These are phyloP conservation scores for Todus mexicanus DNA, from an alignment of 2,797 vertebrate genomes.

Conservation along the genomic window DNA sequence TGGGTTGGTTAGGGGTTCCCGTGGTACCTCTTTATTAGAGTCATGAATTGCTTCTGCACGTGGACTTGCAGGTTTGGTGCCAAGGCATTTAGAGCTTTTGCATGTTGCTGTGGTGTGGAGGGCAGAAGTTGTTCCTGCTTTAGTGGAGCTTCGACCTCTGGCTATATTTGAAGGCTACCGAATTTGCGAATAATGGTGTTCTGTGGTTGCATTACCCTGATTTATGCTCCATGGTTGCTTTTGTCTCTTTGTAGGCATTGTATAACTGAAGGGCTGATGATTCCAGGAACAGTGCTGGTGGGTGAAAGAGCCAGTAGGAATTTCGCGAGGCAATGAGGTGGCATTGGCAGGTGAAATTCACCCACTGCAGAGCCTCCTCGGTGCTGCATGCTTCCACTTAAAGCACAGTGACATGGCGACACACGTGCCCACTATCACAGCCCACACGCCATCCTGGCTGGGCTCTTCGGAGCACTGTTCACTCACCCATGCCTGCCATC, in stretches of 20 bases:
- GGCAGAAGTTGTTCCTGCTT: not conserved
- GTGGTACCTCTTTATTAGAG: too few relatives aligned
- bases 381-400: not conserved
- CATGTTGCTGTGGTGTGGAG: not conserved
- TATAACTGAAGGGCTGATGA: not conserved
- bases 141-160: not conserved
- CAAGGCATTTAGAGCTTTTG: not conserved
- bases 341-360: constrained; percentile 30
- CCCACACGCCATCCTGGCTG: not conserved
- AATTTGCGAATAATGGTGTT: not conserved
- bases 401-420: not conserved
- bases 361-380: not conserved
- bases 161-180: not conserved
- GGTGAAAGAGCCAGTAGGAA: constrained; percentile 11
- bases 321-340: not conserved
- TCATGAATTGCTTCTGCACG: not conserved
- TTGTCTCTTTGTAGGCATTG: not conserved
- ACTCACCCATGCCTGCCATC: not conserved
- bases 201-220: not conserved
- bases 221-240: not conserved
- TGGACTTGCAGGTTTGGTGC: not conserved
- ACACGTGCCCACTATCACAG: not conserved
- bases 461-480: not conserved
- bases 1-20: not conserved
- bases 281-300: not conserved